Conservation (phyloP, 1,140 invertebrate genomes). For the Tenebrio molitor region DNA sequence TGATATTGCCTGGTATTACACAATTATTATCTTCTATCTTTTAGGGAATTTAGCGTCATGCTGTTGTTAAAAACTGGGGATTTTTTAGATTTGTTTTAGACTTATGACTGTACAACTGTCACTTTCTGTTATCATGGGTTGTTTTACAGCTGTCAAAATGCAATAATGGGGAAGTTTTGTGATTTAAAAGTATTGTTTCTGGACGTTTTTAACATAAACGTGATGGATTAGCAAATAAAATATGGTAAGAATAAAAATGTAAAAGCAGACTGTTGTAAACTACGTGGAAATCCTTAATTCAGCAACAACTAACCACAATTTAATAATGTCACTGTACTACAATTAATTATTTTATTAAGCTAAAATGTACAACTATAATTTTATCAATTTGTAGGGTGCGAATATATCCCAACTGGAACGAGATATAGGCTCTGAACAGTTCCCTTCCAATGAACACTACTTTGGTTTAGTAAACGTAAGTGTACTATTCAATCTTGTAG, state of each 20-base stretch:
- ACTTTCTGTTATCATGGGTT: constrained; percentile 57
- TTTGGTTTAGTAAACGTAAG: constrained; percentile 98
- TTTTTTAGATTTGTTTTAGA: too few species aligned
- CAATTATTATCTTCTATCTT: too few species aligned
- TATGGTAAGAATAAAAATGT: constrained; percentile 61
- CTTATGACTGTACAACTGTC: too few species aligned
- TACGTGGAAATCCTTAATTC: constrained; percentile 28
- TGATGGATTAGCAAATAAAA: constrained; percentile 66
- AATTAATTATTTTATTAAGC: constrained; percentile 37
- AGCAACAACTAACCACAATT: constrained; percentile 46
- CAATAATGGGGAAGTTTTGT: constrained; percentile 65
- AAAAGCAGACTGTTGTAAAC: constrained; percentile 16
- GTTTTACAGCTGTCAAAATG: constrained; percentile 66
- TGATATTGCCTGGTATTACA: too few species aligned
- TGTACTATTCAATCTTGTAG: too few species aligned
- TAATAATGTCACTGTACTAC: constrained; percentile 29
- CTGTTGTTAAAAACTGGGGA: too few species aligned
- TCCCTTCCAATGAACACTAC: constrained; percentile 98
- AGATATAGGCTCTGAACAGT: constrained; percentile 97
- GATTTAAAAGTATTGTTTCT: constrained; percentile 62
- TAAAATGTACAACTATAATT: constrained; percentile 2
- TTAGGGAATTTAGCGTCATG: too few species aligned
- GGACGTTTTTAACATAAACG: constrained; percentile 63
- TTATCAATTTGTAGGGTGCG: constrained; percentile 83
- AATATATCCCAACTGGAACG: constrained; percentile 98